phyloP scores from a whole-genome alignment of 2,113 vertebrate species.

The Hemiscyllium ocellatum region DNA sequence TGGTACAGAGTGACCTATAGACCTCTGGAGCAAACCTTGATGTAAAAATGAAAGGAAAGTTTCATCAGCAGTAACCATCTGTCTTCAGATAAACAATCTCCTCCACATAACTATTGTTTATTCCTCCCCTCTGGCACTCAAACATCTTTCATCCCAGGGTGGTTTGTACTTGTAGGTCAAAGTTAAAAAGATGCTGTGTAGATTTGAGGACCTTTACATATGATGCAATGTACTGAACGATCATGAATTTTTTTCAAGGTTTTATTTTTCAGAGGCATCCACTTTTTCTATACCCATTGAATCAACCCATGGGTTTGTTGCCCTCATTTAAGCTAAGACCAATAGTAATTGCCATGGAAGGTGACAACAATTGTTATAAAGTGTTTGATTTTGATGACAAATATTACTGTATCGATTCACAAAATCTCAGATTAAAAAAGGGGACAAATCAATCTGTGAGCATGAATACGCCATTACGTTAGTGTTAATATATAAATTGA shows the following conservation, averaged over 20 bases:
- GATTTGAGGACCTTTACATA: not conserved
- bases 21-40: not conserved
- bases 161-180: not conserved
- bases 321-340: not conserved
- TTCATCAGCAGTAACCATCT: constrained; percentile 7
- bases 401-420: not conserved
- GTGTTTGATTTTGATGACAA: not conserved
- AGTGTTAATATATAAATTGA: not conserved
- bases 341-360: not conserved
- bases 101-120: not conserved
- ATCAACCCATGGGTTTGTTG: not conserved
- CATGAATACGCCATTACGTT: no score
- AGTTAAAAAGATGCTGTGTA: constrained; percentile 5
- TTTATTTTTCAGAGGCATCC: not conserved
- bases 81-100: constrained; percentile 1
- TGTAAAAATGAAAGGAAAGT: not conserved
- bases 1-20: not conserved
- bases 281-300: not conserved
- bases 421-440: not conserved
- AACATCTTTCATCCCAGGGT: not conserved
- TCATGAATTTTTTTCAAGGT: not conserved
- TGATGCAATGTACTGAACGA: not conserved
- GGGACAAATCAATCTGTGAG: not conserved
- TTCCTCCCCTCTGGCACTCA: not conserved
- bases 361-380: not conserved